phyloP scores from a whole-genome alignment of 1,140 invertebrate species.

The Gryllus bimaculatus region DNA sequence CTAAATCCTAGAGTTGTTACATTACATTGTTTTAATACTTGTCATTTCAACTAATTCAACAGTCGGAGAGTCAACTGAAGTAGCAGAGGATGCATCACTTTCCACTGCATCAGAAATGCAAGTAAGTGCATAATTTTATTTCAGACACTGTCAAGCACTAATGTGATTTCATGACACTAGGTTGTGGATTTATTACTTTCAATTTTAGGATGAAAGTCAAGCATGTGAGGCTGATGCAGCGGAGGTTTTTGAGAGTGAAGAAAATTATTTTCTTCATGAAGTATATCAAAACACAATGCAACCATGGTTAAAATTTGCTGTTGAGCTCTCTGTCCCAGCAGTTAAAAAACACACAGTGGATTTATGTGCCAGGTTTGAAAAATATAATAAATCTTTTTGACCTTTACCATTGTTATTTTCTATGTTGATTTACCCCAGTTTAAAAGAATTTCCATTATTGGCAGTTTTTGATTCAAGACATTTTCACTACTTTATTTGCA shows the following conservation, averaged over 20 bases:
- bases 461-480: background rate
- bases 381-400: background rate
- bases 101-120: background rate
- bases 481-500: constrained; percentile 26
- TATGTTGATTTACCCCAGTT: background rate
- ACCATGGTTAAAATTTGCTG: constrained; percentile 49
- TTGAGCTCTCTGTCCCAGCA: constrained; percentile 44
- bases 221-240: constrained; percentile 36
- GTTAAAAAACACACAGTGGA: constrained; percentile 28
- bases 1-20: too few species aligned
- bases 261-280: constrained; percentile 31
- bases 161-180: background rate
- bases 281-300: constrained; percentile 42
- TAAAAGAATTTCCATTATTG: background rate
- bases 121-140: background rate
- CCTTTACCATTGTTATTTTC: background rate
- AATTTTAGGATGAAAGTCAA: constrained; percentile 24
- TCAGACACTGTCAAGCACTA: background rate
- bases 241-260: background rate
- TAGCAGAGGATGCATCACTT: background rate
- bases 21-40: too few species aligned
- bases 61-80: background rate
- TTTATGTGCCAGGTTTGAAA: constrained; percentile 17
- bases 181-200: background rate
- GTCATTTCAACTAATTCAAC: background rate